These are phyloP conservation scores for Drosophila rubida DNA, from an alignment of 2,888 invertebrate species.

Conservation along the genomic window DNA sequence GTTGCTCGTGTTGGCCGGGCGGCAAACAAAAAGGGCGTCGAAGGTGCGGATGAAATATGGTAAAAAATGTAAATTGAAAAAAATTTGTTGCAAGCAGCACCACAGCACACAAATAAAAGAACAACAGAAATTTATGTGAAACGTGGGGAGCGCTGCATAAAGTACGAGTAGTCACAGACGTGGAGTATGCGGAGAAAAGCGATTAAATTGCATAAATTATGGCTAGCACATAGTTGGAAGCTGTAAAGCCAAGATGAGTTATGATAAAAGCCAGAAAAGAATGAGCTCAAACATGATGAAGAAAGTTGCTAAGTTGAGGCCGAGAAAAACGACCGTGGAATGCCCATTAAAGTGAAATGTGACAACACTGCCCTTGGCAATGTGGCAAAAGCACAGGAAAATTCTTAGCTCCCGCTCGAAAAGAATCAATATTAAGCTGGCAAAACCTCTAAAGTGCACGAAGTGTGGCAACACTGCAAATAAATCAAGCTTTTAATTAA, in stretches of 20 bases:
- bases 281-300: constrained; percentile 24
- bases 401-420: background rate
- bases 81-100: constrained; percentile 42
- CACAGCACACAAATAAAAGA: background rate
- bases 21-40: constrained; percentile 30
- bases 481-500: background rate
- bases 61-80: constrained; percentile 74
- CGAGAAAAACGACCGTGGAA: constrained; percentile 1
- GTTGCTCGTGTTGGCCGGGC: constrained; percentile 19
- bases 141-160: constrained; percentile 35
- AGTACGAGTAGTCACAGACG: constrained; percentile 16
- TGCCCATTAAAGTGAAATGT: constrained; percentile 28
- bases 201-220: constrained; percentile 71
- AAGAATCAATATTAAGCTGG: constrained; percentile 1
- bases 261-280: constrained; percentile 39
- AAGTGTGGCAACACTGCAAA: background rate
- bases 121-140: constrained; percentile 53
- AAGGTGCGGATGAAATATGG: constrained; percentile 61
- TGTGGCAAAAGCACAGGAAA: background rate
- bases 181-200: constrained; percentile 51
- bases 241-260: constrained; percentile 64
- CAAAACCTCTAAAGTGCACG: background rate
- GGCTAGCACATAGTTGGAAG: constrained; percentile 45
- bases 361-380: constrained; percentile 28
- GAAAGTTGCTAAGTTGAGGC: constrained; percentile 21